phyloP scores from a whole-genome alignment of 2,888 invertebrate genomes.

The Rosalia funebris region DNA sequence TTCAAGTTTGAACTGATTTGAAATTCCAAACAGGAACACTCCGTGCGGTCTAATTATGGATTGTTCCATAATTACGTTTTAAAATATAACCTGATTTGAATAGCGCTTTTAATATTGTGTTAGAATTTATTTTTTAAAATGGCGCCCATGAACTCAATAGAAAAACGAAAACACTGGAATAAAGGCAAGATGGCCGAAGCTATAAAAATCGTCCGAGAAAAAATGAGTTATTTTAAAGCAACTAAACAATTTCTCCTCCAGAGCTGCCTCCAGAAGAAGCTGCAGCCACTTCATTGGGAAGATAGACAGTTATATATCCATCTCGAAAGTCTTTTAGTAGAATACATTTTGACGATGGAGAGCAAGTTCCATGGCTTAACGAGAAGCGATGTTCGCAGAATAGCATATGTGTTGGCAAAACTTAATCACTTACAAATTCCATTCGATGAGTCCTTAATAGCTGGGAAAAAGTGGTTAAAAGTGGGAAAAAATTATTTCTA shows the following conservation, averaged over 20 bases:
- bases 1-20: not conserved
- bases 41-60: not conserved
- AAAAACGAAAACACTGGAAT: not conserved
- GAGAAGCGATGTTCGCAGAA: not conserved
- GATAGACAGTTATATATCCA: conserved; percentile 11
- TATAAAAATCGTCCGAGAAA: conserved; percentile 16
- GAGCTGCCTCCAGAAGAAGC: conserved; percentile 7
- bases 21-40: not conserved
- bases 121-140: not conserved
- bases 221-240: conserved; percentile 26
- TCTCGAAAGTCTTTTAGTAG: conserved; percentile 1
- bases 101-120: not conserved
- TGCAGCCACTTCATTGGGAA: conserved; percentile 8
- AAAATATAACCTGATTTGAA: not conserved
- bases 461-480: conserved; percentile 12
- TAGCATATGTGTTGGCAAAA: not conserved
- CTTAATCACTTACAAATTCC: conserved; percentile 9
- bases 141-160: not conserved
- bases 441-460: not conserved
- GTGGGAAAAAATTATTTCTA: conserved; percentile 9
- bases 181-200: conserved; percentile 13
- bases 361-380: conserved; percentile 11
- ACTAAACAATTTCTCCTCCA: conserved; percentile 5
- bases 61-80: not conserved
- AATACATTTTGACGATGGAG: conserved; percentile 8